A percentile compares a stretch with the other conserved stretches of the same genome.
Conservation (phyloP, 2,888 invertebrate species). For the Acholoe squamosa region DNA sequence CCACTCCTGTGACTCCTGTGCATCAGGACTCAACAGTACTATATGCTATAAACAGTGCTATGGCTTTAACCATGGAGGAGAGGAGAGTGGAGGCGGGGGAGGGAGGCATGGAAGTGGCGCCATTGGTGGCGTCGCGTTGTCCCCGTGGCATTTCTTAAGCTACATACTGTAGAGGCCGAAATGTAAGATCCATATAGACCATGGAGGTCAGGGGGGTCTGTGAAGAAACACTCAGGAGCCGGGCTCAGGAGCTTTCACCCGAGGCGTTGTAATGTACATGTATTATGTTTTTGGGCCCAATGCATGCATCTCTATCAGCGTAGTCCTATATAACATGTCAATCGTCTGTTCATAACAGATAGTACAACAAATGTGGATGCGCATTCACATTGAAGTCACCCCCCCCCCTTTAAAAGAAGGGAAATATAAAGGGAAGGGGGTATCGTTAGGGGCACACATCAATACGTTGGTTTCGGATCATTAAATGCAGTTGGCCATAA, state of each 20-base stretch:
- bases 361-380: too few relatives aligned
- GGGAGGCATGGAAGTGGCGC: constrained; percentile 2
- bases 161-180: constrained; percentile 3
- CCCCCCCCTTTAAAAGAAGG: too few relatives aligned
- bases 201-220: not conserved
- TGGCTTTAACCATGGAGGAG: constrained; percentile 7
- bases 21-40: not conserved
- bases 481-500: too few relatives aligned
- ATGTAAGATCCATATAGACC: constrained; percentile 41
- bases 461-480: too few relatives aligned
- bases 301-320: too few relatives aligned
- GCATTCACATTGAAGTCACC: too few relatives aligned
- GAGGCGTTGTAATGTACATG: not conserved
- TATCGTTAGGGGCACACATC: too few relatives aligned
- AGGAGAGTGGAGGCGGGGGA: not conserved
- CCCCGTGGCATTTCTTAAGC: not conserved
- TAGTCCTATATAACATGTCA: too few relatives aligned
- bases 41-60: not conserved
- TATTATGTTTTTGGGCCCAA: not conserved
- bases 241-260: not conserved
- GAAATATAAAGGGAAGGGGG: too few relatives aligned
- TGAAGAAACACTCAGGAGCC: not conserved
- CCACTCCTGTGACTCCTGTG: not conserved
- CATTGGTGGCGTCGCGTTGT: not conserved
- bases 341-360: too few relatives aligned